phyloP scores from a whole-genome alignment of 2,888 invertebrate genomes.

The Pheosia tremula region DNA sequence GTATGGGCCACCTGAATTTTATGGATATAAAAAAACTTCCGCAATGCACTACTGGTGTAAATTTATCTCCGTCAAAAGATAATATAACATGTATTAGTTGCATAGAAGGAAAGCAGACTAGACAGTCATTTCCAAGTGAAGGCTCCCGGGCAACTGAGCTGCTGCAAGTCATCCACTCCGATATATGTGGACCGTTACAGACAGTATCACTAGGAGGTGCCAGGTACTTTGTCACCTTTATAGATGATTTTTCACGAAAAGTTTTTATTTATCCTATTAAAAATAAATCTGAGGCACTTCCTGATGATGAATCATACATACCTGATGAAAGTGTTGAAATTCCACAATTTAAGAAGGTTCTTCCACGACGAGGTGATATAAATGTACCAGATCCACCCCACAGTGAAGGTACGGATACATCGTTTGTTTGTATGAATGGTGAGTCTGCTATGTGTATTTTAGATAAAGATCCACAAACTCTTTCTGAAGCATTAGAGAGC shows the following conservation, averaged over 20 bases:
- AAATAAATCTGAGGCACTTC: conserved; percentile 5
- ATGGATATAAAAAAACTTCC: not conserved
- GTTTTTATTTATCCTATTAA: conserved; percentile 11
- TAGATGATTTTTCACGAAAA: conserved; percentile 13
- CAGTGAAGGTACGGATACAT: not conserved
- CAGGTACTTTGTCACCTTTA: conserved; percentile 12
- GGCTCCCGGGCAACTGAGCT: not conserved
- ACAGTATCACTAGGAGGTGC: conserved; percentile 12
- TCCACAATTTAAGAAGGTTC: not conserved
- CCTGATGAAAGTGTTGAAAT: too few relatives aligned
- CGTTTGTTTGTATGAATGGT: too few relatives aligned
- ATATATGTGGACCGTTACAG: conserved; percentile 18
- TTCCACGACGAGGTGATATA: too few relatives aligned
- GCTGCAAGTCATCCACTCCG: conserved; percentile 12
- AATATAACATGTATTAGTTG: not conserved
- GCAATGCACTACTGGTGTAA: not conserved
- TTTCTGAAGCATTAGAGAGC: not conserved
- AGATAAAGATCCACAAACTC: not conserved
- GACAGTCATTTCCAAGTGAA: not conserved
- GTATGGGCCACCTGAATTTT: not conserved
- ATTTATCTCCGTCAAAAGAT: not conserved
- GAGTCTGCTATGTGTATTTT: not conserved
- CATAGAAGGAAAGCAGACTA: not conserved
- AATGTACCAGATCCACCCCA: not conserved
- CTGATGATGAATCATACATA: too few relatives aligned